These are phyloP conservation scores for Sympetrum striolatum DNA, from an alignment of 2,888 invertebrate species.

Conservation along the genomic window DNA sequence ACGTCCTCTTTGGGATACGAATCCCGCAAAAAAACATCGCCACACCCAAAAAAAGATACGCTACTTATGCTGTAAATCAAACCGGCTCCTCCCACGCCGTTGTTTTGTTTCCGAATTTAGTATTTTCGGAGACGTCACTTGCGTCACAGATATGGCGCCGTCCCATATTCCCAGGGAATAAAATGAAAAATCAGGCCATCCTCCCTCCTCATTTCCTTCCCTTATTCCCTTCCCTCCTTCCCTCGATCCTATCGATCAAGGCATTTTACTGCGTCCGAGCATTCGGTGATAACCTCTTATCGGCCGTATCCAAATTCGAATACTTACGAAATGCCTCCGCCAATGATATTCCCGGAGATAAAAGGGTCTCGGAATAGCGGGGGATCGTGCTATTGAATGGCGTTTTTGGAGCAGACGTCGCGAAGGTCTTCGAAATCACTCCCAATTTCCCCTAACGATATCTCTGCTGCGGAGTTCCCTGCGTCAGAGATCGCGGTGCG, in stretches of 20 bases:
- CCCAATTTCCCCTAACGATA: too few relatives aligned
- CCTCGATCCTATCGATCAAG: neutral
- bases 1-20: neutral
- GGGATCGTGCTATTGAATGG: too few relatives aligned
- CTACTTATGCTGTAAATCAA: neutral
- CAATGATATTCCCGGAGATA: neutral
- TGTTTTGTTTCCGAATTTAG: neutral
- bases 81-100: neutral
- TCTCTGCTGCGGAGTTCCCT: too few relatives aligned
- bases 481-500: too few relatives aligned
- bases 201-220: neutral
- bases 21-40: neutral
- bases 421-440: too few relatives aligned
- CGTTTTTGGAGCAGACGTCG: too few relatives aligned
- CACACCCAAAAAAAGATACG: neutral
- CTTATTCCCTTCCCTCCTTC: neutral
- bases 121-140: neutral
- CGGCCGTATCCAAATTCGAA: neutral
- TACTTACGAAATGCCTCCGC: neutral
- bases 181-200: neutral
- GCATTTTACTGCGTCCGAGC: neutral
- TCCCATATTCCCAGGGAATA: neutral
- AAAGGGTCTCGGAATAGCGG: too few relatives aligned
- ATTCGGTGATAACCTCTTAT: neutral
- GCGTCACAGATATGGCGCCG: neutral